Conservation (phyloP, 2,888 invertebrate species). For the Drosophila falleni region DNA sequence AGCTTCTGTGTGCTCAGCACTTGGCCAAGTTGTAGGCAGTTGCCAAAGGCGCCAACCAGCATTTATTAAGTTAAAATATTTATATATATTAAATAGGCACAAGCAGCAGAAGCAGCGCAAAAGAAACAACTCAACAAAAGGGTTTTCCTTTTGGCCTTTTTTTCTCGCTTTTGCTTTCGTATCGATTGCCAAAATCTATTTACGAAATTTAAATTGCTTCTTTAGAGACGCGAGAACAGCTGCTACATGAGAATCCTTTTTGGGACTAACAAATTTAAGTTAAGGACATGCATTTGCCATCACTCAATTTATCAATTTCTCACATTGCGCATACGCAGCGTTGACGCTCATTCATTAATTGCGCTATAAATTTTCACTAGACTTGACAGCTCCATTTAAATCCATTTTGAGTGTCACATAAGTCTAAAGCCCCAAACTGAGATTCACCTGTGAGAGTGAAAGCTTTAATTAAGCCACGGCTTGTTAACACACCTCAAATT, state of each 20-base stretch:
- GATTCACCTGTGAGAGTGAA: conserved; percentile 23
- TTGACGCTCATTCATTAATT: conserved; percentile 53
- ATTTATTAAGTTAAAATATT: conserved; percentile 79
- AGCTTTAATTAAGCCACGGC: conserved; percentile 59
- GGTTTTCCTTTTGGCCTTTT: conserved; percentile 12
- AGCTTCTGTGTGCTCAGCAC: conserved; percentile 49
- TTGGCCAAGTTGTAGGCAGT: conserved; percentile 43
- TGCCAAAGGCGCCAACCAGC: conserved; percentile 43
- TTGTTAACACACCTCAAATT: conserved; percentile 39
- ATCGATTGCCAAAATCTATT: conserved; percentile 61
- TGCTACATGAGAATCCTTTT: conserved; percentile 49
- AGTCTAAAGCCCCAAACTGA: not conserved
- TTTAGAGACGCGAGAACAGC: conserved; percentile 37
- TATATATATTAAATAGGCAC: conserved; percentile 67
- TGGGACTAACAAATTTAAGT: conserved; percentile 11
- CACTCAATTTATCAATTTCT: conserved; percentile 68
- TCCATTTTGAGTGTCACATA: conserved; percentile 6
- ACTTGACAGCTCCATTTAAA: conserved; percentile 34
- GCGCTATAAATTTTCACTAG: conserved; percentile 52
- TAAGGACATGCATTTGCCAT: conserved; percentile 61
- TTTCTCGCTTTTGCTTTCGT: conserved; percentile 18
- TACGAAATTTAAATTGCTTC: conserved; percentile 69
- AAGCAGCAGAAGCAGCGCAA: conserved; percentile 25
- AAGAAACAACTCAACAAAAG: conserved; percentile 16
- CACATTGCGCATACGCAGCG: conserved; percentile 46